Evolutionary conservation across 1,140 invertebrate species (phyloP).

Genomic region (Kradibia gibbosae): DNA sequence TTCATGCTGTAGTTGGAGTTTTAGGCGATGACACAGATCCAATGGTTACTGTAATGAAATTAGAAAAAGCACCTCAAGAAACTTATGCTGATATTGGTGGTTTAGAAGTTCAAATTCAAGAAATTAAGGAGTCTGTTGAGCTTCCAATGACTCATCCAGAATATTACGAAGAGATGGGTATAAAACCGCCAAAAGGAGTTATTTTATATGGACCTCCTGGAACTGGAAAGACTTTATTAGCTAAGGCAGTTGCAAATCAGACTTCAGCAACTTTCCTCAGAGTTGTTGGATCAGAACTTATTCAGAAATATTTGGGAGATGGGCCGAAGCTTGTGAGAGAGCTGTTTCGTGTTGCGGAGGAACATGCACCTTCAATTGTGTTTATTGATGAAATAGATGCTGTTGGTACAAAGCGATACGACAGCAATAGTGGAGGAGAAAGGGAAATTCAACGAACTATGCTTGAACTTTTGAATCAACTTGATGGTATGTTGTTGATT

Average conservation of each 20-base stretch:
- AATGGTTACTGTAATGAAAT: slow-evolving; percentile 99
- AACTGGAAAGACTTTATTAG: slow-evolving; percentile 97
- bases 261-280: slow-evolving; percentile 99
- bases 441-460: slow-evolving; percentile 99
- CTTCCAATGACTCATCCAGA: slow-evolving; percentile 99
- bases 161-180: slow-evolving; percentile 99
- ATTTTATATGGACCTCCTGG: slow-evolving; percentile 99
- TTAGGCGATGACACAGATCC: slow-evolving; percentile 99
- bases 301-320: slow-evolving; percentile 99
- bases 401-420: slow-evolving; percentile 99
- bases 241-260: slow-evolving; percentile 99
- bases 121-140: slow-evolving; percentile 99
- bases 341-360: slow-evolving; percentile 97
- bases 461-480: slow-evolving; percentile 98
- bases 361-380: slow-evolving; percentile 99
- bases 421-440: slow-evolving; percentile 99
- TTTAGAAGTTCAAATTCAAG: slow-evolving; percentile 99
- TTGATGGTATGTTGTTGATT: slow-evolving; percentile 84
- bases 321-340: slow-evolving; percentile 99
- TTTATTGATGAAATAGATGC: slow-evolving; percentile 99
- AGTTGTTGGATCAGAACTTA: slow-evolving; percentile 98
- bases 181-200: slow-evolving; percentile 99
- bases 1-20: slow-evolving; percentile 99
- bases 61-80: slow-evolving; percentile 99
- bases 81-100: slow-evolving; percentile 99